Evolutionary conservation across 2,797 vertebrate species (phyloP), one percentile per base, ranked within the genome.

Genomic region (Sebastolobus alascanus): DNA sequence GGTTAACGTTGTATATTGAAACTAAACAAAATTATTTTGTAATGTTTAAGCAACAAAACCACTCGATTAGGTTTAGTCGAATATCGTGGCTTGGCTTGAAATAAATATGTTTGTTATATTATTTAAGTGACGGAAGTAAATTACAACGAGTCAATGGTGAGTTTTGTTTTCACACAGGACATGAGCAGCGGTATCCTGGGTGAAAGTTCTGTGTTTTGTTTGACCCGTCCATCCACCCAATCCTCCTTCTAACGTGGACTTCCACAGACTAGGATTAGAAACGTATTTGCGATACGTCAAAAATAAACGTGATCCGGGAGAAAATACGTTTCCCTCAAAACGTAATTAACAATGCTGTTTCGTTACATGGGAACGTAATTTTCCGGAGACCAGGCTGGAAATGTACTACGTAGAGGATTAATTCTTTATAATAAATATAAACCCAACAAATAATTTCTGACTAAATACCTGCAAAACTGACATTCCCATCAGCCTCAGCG

Each of bases 321-420:
- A 46, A 18, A 3, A 46, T 18, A 60, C 1, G 16, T 33, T 33
- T 60, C 14, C 10, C 27, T 18, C 14, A 16, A 31, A 29, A 27
- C 0, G 56, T 8, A 8, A 31, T 18, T 59, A 3, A 31, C 58
- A 11, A 33, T 60, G 31, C 58, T 10, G 1, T 1, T 0, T 33
- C 0, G 0, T 52, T 33, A 18, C 29, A 33, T 20, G 31, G 8
- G 18, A 20, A 60, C 5, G 7, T 20, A 33, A 16, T 9, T 20
- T 33, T 9, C 8, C 10, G 13, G 29, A 33, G 29, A 52, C 50
- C 20, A 52, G 50, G 50, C 20, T 52, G 20, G 8, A 52, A 50
- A 52, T 52, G 0, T 52, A 52, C 16, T 50, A 50, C 43, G 18
- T 20, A 20, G 43, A 52, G 0, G 8, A 52, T n/a, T 52, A 0